A percentile compares a stretch with the other conserved stretches of the same genome.
These are phyloP conservation scores for Anabas testudineus DNA, from an alignment of 2,797 vertebrate species.

Conservation along the genomic window DNA sequence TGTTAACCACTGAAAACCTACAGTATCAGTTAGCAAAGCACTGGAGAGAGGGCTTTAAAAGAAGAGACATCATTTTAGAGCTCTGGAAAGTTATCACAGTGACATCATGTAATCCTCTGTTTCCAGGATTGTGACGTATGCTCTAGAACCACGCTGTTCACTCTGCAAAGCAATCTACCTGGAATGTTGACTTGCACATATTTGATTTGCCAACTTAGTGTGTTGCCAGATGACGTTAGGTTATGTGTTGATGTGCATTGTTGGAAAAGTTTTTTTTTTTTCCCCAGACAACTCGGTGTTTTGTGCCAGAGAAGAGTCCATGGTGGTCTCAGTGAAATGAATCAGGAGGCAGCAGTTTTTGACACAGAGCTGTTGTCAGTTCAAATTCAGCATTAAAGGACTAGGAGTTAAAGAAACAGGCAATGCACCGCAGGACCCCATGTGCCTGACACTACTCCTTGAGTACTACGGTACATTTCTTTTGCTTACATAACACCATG, in stretches of 20 bases:
- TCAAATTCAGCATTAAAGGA: slow-evolving; percentile 3
- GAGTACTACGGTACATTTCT: neutral
- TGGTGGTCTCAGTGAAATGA: slow-evolving; percentile 5
- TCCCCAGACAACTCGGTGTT: neutral
- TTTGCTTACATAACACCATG: slow-evolving; percentile 10
- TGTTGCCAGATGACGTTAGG: slow-evolving; percentile 1
- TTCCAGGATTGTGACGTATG: slow-evolving; percentile 37
- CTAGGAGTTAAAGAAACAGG: slow-evolving; percentile 1
- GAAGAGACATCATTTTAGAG: slow-evolving; percentile 12
- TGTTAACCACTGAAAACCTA: slow-evolving; percentile 8
- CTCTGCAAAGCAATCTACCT: slow-evolving; percentile 29
- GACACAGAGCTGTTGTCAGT: neutral
- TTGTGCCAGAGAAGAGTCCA: neutral
- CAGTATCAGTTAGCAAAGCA: slow-evolving; percentile 6
- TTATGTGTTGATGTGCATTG: slow-evolving; percentile 3
- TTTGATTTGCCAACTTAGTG: slow-evolving; percentile 24
- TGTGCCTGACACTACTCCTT: neutral
- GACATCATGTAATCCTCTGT: slow-evolving; percentile 15
- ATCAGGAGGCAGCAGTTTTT: slow-evolving; percentile 5
- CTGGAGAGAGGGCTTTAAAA: slow-evolving; percentile 20
- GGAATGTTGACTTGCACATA: slow-evolving; percentile 32
- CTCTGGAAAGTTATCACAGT: slow-evolving; percentile 22
- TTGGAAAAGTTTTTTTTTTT: slow-evolving; percentile 12
- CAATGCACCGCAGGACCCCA: neutral
- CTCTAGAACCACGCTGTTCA: slow-evolving; percentile 19